Evolutionary conservation across 2,888 invertebrate genomes (phyloP), one percentile per base, ranked within the genome.

Genomic region (Heliconius charithonia): DNA sequence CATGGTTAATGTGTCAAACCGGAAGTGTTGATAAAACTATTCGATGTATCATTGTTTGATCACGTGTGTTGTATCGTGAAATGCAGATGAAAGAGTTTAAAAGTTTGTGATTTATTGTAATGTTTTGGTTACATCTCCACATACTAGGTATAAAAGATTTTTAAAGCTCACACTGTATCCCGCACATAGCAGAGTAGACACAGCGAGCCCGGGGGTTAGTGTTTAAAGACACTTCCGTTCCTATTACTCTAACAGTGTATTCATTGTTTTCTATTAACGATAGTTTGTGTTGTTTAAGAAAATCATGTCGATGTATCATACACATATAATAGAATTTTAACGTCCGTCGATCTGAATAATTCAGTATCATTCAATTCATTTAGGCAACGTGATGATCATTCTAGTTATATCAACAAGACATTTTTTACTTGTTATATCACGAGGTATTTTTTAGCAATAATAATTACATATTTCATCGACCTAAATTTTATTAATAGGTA

Each of bases 1-100:
- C 93, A 83, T 85, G 84, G 93, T 94, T 93, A 92, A 91, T 92
- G 90, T 91, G 94, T 94, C 92, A 93, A 90, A 87, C 87, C n/a
- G n/a, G 84, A 85, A 86, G 84, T 86, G 88, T 82, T 84, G 93
- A 93, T 93, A 93, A 91, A 88, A 85, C 85, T 85, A 84, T 81
- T 87, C 84, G 88, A 87, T 89, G 84, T 83, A 75, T 82, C 80
- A 80, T 83, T 83, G 80, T 75, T 76, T 83, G 82, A 82, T 84
- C 85, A 84, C 85, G 85, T 84, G 85, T 79, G 78, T 80, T 41
- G 80, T 81, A 78, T 70, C 80, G 76, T 81, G 81, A 73, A 79
- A 85, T 80, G 79, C 81, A 82, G 77, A 81, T 83, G 80, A 81
- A 72, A 67, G 25, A 75, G 72, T 65, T 59, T 29, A 59, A 59